Evolutionary conservation across 2,888 invertebrate species (phyloP), one percentile per base, ranked within the genome.

Genomic region (Abscondita cerata): DNA sequence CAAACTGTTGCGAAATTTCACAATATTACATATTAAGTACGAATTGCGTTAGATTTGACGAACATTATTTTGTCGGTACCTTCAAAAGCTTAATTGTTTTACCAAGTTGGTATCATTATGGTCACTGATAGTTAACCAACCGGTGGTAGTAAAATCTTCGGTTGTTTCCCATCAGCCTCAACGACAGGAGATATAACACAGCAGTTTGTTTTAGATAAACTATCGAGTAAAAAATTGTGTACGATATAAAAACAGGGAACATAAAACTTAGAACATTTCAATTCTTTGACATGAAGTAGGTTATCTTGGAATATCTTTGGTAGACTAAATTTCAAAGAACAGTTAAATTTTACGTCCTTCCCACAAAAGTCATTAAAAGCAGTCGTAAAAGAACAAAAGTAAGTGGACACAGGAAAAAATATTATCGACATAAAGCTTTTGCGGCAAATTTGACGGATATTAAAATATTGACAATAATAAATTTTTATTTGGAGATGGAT

Each of bases 231-330:
- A 48, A 59, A 31, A 33, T 40, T 52, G 16, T 51, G 33, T 19
- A 19, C 18, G n/a, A 33, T 19, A 50, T 36, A 60, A 54, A 50
- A 60, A 54, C 40, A 40, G 57, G 34, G 40, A 57, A 50, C 64
- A 60, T 64, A 64, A 64, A 64, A 60, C 55, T 40, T 15, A 46
- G 53, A 60, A 64, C 57, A 57, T 60, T 64, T 64, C 60, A 64
- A 64, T 64, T 60, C 57, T 16, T 34, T 52, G 50, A 64, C 60
- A 64, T 53, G 55, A 19, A 53, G 51, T 58, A 18, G 50, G 58
- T 62, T 62, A 62, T 62, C 62, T 54, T 44, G 46, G 58, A 62
- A 62, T 62, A 59, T 62, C 58, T 62, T 34, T 52, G 62, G 57
- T 57, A 54, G 50, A 59, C 62, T 31, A 62, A 59, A 62, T 62